Percentiles rank a stretch among this genome's conserved stretches.
Conservation (phyloP, 2,113 vertebrate species). For the Leiothrix lutea region DNA sequence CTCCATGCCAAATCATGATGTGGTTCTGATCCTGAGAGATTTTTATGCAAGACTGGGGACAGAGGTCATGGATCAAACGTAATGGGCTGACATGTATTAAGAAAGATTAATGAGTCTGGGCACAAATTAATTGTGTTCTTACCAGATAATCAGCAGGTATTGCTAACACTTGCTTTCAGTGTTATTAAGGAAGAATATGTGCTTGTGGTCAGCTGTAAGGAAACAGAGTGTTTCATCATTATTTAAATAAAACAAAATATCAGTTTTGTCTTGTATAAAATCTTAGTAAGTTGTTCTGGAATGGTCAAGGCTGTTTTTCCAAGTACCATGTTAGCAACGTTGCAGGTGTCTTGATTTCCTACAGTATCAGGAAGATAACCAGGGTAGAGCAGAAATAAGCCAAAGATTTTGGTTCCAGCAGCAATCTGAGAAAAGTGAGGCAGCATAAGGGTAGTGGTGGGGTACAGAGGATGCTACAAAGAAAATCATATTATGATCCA, state of each 20-base stretch:
- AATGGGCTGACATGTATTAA: conserved; percentile 65
- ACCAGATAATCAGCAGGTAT: conserved; percentile 55
- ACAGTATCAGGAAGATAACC: background rate
- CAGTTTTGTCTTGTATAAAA: conserved; percentile 29
- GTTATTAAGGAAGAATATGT: background rate
- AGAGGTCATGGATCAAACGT: conserved; percentile 63
- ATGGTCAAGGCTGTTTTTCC: conserved; percentile 43
- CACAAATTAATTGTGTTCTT: conserved; percentile 73
- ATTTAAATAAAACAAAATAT: conserved; percentile 7
- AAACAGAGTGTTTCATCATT: background rate
- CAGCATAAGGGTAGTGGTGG: fast-evolving
- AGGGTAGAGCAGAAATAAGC: background rate
- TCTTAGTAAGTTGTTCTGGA: conserved; percentile 38
- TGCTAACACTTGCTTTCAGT: conserved; percentile 42
- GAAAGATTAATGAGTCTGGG: conserved; percentile 67
- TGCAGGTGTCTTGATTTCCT: background rate
- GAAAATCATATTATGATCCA: background rate
- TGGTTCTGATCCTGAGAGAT: conserved; percentile 55
- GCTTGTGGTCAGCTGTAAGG: background rate
- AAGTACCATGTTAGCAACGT: background rate
- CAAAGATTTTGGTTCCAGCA: background rate
- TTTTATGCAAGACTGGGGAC: conserved; percentile 53
- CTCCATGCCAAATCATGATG: conserved; percentile 25
- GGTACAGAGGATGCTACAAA: background rate
- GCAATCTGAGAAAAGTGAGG: background rate